A percentile compares a stretch with the other conserved stretches of the same genome.
Conservation (phyloP, 2,888 invertebrate species). For the Meloe dianella region DNA sequence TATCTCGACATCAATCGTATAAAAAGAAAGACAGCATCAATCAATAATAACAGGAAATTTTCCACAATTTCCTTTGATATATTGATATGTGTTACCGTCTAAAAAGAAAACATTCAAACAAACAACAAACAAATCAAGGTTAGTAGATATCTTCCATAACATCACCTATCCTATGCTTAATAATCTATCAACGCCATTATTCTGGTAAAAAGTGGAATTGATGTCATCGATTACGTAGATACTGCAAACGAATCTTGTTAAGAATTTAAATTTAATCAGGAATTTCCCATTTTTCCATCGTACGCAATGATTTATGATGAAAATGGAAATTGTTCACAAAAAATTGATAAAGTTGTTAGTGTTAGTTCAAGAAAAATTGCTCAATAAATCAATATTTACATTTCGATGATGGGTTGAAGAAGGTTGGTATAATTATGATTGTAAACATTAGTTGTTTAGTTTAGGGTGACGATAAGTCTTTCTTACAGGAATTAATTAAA, state of each 20-base stretch:
- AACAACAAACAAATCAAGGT: too few species aligned
- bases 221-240: neutral
- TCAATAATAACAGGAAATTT: neutral
- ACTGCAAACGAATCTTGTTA: too few species aligned
- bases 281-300: too few species aligned
- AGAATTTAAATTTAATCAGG: too few species aligned
- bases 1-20: neutral
- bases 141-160: too few species aligned
- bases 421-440: constrained; percentile 22
- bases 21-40: neutral
- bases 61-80: neutral
- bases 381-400: neutral
- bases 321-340: too few species aligned
- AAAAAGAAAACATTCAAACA: too few species aligned
- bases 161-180: too few species aligned
- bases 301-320: too few species aligned
- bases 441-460: constrained; percentile 21
- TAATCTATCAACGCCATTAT: neutral
- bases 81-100: neutral
- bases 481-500: neutral
- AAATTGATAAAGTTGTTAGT: too few species aligned
- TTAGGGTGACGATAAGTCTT: neutral
- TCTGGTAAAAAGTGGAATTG: neutral
- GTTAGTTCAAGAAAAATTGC: neutral
- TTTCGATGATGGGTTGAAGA: neutral